Base-by-base conservation (phyloP, 2,888 invertebrate genomes). In the Pterobdella sp. region DNA sequence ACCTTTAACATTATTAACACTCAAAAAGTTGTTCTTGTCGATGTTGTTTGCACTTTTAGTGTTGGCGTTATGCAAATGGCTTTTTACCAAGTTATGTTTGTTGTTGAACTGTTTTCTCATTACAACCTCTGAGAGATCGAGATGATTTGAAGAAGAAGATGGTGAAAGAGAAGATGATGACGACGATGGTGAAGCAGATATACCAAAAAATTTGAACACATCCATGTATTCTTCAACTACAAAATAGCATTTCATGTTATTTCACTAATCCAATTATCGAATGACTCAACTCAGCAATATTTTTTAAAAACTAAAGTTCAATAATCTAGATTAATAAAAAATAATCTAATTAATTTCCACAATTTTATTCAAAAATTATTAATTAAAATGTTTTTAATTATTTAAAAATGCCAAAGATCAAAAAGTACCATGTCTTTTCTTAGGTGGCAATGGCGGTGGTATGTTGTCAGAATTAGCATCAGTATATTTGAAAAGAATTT, bases 371-470 rank as follows among this genome's bases (percentile, higher is more conserved):
- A n/a, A n/a, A n/a, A n/a, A n/a, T n/a, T n/a, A n/a, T n/a, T n/a
- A n/a, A n/a, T n/a, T n/a, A n/a, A n/a, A n/a, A n/a, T n/a, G n/a
- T n/a, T n/a, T n/a, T n/a, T n/a, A n/a, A n/a, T n/a, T n/a, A n/a
- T n/a, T n/a, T n/a, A n/a, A n/a, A n/a, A n/a, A n/a, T n/a, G n/a
- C n/a, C n/a, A n/a, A n/a, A n/a, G 26, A 32, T 4, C 31, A 49
- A 29, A 49, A 56, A 31, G 7, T 29, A 71, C 26, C 22, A 14
- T 49, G 42, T n/a, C 72, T 36, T 37, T 72, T 49, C 42, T 73
- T 73, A n/a, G 32, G 68, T 7, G 73, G 73, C 7, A 73, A 68
- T 7, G 73, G 73, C 26, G 73, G 73, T 3, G 73, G 73, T 14
- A 56, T 18, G 3, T 26, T 3, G 2, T 66, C 34, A 31, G 7